phyloP scores from a whole-genome alignment of 2,797 vertebrate genomes.

The Etheostoma nigrum region DNA sequence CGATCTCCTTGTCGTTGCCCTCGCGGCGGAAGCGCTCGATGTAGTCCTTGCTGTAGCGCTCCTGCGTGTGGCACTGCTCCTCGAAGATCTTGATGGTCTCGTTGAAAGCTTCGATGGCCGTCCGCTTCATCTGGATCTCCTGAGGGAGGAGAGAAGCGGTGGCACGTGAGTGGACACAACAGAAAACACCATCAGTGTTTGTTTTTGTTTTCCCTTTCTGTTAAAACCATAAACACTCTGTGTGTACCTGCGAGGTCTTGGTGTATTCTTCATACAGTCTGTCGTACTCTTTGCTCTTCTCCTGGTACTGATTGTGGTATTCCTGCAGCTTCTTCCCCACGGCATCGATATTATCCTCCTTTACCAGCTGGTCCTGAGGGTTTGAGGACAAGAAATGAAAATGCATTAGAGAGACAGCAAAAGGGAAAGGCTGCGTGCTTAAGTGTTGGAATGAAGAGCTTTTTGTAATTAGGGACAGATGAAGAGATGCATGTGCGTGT shows the following conservation, averaged over 20 bases:
- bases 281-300: conserved; percentile 97
- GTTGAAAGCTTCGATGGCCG: conserved; percentile 97
- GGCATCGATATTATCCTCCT: conserved; percentile 96
- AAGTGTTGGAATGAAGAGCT: neutral
- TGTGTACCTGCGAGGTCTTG: conserved; percentile 92
- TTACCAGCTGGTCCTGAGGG: conserved; percentile 94
- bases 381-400: neutral
- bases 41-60: conserved; percentile 93
- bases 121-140: conserved; percentile 99
- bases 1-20: conserved; percentile 92
- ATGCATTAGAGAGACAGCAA: conserved; percentile 4
- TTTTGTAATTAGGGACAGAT: conserved; percentile 21
- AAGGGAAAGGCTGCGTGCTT: neutral
- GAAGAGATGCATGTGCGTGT: neutral
- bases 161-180: neutral
- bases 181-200: neutral
- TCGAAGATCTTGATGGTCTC: conserved; percentile 99
- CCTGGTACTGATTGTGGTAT: conserved; percentile 95
- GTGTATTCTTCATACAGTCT: conserved; percentile 95
- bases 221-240: neutral
- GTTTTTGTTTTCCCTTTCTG: neutral
- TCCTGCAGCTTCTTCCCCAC: conserved; percentile 97
- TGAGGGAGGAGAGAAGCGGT: conserved; percentile 55
- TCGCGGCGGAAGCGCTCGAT: conserved; percentile 90
- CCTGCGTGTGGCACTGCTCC: conserved; percentile 97